phyloP scores from a whole-genome alignment of 2,888 invertebrate species.

The Monochamus alternatus region DNA sequence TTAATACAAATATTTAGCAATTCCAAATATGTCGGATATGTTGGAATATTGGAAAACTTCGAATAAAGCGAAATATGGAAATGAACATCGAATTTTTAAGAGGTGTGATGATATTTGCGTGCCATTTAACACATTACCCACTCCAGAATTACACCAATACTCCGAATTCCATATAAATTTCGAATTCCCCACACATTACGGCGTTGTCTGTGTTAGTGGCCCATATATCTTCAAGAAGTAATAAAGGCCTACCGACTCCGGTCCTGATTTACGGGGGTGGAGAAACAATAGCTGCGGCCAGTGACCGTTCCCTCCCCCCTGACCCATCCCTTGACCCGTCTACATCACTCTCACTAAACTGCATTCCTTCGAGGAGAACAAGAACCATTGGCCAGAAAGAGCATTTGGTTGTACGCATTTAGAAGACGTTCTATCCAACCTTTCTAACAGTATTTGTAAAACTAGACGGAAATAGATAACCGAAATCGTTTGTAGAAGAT shows the following conservation, averaged over 20 bases:
- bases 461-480: background rate
- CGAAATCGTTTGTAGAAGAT: too few species aligned
- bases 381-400: conserved; percentile 17
- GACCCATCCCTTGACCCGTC: conserved; percentile 58
- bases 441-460: background rate
- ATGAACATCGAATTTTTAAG: too few species aligned
- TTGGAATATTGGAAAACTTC: too few species aligned
- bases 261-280: conserved; percentile 51
- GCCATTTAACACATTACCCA: too few species aligned
- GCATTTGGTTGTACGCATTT: background rate
- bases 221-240: conserved; percentile 5
- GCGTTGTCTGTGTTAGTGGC: conserved; percentile 2
- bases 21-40: too few species aligned
- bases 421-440: background rate
- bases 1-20: too few species aligned
- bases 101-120: too few species aligned
- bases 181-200: background rate
- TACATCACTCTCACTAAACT: conserved; percentile 56
- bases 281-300: conserved; percentile 54
- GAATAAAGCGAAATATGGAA: too few species aligned
- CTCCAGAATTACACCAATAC: background rate
- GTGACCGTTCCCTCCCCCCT: conserved; percentile 54
- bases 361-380: conserved; percentile 51
- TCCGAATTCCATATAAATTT: conserved; percentile 5
- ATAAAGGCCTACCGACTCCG: conserved; percentile 34